Evolutionary conservation across 1,140 invertebrate species (phyloP).

Genomic region (Stenopsyche tienmushanensis): DNA sequence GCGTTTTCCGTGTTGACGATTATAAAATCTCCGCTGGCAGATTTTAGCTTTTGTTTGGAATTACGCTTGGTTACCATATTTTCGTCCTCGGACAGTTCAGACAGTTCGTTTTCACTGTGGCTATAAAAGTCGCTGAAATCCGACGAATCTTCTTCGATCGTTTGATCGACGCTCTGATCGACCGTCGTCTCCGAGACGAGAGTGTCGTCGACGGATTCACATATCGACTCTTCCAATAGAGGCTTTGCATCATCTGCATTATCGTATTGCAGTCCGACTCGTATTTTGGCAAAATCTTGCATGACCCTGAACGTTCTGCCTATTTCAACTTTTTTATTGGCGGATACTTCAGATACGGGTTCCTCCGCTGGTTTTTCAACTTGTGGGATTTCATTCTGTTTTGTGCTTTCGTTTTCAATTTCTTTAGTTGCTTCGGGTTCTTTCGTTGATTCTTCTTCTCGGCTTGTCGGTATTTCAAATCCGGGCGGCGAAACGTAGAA

Average conservation of each 20-base stretch:
- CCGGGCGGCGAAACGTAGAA: constrained; percentile 88
- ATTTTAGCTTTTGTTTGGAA: constrained; percentile 52
- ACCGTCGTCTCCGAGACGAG: constrained; percentile 41
- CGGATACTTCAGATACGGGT: constrained; percentile 27
- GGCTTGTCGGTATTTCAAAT: constrained; percentile 64
- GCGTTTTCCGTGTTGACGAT: constrained; percentile 52
- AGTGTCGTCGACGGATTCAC: constrained; percentile 46
- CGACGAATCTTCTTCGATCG: constrained; percentile 51
- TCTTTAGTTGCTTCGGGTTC: constrained; percentile 32
- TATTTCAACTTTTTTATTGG: constrained; percentile 40
- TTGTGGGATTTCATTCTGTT: constrained; percentile 15
- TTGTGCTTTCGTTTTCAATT: constrained; percentile 20
- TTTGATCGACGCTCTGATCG: constrained; percentile 43
- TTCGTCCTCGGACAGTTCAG: constrained; percentile 50
- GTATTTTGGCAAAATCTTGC: constrained; percentile 82
- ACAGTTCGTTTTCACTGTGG: constrained; percentile 57
- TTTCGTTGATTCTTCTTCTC: constrained; percentile 42
- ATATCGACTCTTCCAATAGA: constrained; percentile 55
- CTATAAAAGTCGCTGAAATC: constrained; percentile 65
- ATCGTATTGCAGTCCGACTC: constrained; percentile 71
- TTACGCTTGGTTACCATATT: constrained; percentile 51
- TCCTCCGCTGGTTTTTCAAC: constrained; percentile 37
- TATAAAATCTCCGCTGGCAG: constrained; percentile 64
- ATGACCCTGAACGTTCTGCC: constrained; percentile 58
- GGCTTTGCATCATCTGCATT: constrained; percentile 66